Base-by-base conservation (phyloP, 2,113 vertebrate species). In the Agelaius tricolor region DNA sequence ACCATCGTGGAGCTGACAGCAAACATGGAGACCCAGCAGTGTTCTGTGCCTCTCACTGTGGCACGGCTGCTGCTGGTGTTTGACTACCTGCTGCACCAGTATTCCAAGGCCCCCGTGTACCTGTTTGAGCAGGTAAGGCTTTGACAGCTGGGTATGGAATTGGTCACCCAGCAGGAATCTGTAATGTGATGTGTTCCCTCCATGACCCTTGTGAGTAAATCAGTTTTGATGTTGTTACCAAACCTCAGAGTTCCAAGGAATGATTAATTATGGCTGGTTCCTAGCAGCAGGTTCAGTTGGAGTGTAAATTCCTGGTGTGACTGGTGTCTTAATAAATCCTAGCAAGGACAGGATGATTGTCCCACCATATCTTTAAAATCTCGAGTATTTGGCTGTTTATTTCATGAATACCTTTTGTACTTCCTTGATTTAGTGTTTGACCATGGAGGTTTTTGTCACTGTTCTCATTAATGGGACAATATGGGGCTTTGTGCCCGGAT, bases 51-150 rank as follows among this genome's bases (percentile, higher is more conserved):
- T 0, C 99, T 99, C 15, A 96, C 98, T 7, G 97, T 99, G 92
- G 99, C 98, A 4, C 99, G 99, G 39, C 98, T 99, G 2, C 98
- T 99, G 54, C 90, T 99, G 90, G 98, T 99, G 57, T 99, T 99
- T 9, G 99, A 99, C 93, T 99, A 99, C 94, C 96, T 99, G 93
- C 98, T 99, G 65, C 99, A 99, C 86, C 99, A 99, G 91, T 99
- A 99, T 92, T 99, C 99, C 84, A 99, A 98, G 95, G 98, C 98
- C 14, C 99, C 99, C 0, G 8, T 99, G 74, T 99, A 99, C 96
- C 97, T 99, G 6, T 99, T 99, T 94, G 99, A 99, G 76, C 99
- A 99, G 99, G 99, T 99, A 59, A 8, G 58, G 27, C 49, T 62
- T 75, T 47, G 31, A 41, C 24, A 33, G 54, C n/a, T 43, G 27